Conservation (phyloP, 2,113 vertebrate genomes). For the Pygoscelis antarcticus region DNA sequence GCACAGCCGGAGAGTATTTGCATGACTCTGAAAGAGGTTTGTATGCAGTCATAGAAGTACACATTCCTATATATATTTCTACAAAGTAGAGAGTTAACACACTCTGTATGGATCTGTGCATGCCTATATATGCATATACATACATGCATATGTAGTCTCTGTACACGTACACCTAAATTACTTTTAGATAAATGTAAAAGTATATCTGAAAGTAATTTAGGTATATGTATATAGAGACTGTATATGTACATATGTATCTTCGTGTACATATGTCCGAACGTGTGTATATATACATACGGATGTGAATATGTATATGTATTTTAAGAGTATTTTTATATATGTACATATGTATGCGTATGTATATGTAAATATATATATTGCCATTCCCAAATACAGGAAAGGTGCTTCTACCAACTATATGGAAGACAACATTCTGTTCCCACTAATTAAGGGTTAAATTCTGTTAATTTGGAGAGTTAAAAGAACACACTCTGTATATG, state of each 20-base stretch:
- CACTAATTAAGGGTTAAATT: not conserved
- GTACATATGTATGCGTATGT: no score
- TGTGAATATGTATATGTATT: no score
- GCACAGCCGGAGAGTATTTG: fast-evolving
- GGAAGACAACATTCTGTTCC: not conserved
- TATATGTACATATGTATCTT: no score
- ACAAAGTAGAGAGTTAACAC: not conserved
- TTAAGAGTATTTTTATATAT: not conserved
- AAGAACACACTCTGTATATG: not conserved
- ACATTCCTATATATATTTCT: fast-evolving
- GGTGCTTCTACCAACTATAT: not conserved
- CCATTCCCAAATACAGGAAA: not conserved
- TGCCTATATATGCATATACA: fast-evolving
- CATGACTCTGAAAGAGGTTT: fast-evolving
- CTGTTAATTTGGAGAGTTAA: not conserved
- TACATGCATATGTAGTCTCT: not conserved
- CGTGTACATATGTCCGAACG: fast-evolving
- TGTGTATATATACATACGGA: fast-evolving
- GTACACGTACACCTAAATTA: no score
- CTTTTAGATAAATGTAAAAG: no score
- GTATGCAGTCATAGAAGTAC: fast-evolving
- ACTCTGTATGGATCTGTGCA: fast-evolving
- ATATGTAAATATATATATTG: not conserved
- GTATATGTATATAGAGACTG: no score
- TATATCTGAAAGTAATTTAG: no score